Evolutionary conservation across 2,113 vertebrate species (phyloP).

Genomic region (Centrocercus urophasianus): DNA sequence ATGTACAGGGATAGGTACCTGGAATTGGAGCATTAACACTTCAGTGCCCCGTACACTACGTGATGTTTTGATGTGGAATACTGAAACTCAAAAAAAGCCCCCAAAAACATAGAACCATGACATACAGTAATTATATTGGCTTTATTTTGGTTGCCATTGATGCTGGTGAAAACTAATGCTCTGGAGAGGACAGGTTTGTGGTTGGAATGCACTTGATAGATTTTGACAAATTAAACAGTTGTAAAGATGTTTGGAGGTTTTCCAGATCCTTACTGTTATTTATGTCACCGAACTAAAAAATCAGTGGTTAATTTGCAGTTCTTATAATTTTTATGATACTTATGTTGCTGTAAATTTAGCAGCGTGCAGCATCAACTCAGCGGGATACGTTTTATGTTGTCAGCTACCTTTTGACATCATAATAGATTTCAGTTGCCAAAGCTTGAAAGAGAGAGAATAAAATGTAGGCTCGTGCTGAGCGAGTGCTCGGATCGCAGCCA

Average conservation of each 20-base stretch:
- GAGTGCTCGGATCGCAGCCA: conserved; percentile 53
- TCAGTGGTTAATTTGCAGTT: conserved; percentile 81
- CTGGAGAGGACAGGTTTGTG: conserved; percentile 75
- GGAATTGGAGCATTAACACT: no score
- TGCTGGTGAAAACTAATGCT: conserved; percentile 62
- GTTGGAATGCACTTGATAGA: conserved; percentile 76
- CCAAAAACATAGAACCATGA: no score
- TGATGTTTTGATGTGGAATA: no score
- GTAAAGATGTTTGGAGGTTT: conserved; percentile 80
- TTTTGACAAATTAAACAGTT: conserved; percentile 83
- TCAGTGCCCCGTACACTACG: no score
- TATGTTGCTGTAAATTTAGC: conserved; percentile 80
- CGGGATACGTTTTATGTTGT: conserved; percentile 78
- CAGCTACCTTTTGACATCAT: conserved; percentile 83
- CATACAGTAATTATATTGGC: conserved; percentile 35
- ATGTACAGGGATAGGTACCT: no score
- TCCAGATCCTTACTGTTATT: conserved; percentile 80
- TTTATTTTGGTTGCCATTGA: conserved; percentile 55
- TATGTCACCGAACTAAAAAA: conserved; percentile 77
- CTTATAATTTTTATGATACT: conserved; percentile 80
- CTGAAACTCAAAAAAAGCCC: no score
- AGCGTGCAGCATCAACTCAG: conserved; percentile 73
- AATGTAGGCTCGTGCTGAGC: neutral
- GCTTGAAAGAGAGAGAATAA: conserved; percentile 68
- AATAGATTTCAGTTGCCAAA: conserved; percentile 82